Evolutionary conservation across 2,888 invertebrate genomes (phyloP), one percentile per base, ranked within the genome.

Genomic region (Amiota mariae): DNA sequence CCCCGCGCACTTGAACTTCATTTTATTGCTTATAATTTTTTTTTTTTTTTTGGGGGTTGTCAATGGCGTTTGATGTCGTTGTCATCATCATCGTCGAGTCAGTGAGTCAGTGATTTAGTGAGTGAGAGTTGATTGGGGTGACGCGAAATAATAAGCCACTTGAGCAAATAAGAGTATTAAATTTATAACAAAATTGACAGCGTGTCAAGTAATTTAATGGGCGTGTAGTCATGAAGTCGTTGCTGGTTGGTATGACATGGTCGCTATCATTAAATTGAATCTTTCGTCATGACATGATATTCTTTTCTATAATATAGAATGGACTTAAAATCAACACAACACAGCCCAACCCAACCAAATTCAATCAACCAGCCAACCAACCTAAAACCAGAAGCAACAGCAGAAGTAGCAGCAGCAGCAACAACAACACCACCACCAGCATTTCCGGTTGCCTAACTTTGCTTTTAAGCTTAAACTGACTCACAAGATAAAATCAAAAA

Each of bases 1-100:
- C 2, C 20, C 12, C 59, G 20, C 59, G 77, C 72, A 76, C 76
- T 73, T 79, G 75, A 80, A 80, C 75, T 79, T 80, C 76, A 79
- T 75, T 75, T 72, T 71, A 49, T 15, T n/a, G 8, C 36, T 6
- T 36, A 36, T 6, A 1, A 6, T 36, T 36, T 36, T 36, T 24
- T 24, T 24, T 24, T 24, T 24, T 24, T 24, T 24, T 24, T n/a
- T n/a, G n/a, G 24, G 36, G 36, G 10, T 9, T 54, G 54, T 24
- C 15, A 54, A n/a, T n/a, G 13, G 15, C 13, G n/a, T 54, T 73
- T 56, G 54, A 71, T 57, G 74, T 36, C 36, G 36, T 36, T 36
- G 3, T 1, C 36, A 70, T 13, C 61, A n/a, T n/a, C n/a, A n/a
- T n/a, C n/a, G n/a, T n/a, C n/a, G n/a, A 61, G 61, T 12, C 18